Percentiles rank a stretch among this genome's conserved stretches.
Evolutionary conservation across 2,797 vertebrate species (phyloP).

Genomic region (Lepidocolaptes lacrymiger): DNA sequence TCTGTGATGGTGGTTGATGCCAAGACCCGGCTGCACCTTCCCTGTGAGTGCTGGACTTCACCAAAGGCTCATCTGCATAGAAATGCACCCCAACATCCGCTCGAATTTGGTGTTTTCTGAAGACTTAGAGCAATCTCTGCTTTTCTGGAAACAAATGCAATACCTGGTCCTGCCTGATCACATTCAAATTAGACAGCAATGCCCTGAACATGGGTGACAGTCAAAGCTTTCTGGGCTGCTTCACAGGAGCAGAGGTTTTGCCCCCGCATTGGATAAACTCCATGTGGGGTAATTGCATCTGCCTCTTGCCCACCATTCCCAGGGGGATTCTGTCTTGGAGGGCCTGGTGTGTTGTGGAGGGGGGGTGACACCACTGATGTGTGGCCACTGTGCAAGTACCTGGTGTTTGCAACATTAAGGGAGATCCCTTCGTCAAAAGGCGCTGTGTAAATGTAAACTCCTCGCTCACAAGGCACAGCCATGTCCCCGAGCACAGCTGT

Average conservation of each 20-base stretch:
- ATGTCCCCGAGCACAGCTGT: not conserved
- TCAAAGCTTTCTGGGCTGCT: not conserved
- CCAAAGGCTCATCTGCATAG: not conserved
- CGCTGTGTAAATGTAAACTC: not conserved
- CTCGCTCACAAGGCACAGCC: rapidly evolving
- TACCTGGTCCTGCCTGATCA: not conserved
- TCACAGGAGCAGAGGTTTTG: not conserved
- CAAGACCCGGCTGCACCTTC: not conserved
- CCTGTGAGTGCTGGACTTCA: rapidly evolving
- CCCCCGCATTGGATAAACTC: rapidly evolving
- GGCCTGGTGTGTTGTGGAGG: rapidly evolving
- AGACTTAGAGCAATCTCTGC: not conserved
- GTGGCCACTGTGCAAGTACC: not conserved
- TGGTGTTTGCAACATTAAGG: not conserved
- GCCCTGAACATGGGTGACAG: not conserved
- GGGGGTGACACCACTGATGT: not conserved
- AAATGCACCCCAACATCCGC: rapidly evolving
- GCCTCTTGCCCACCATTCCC: not conserved
- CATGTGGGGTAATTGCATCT: not conserved
- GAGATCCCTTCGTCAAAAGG: not conserved
- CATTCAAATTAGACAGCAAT: not conserved
- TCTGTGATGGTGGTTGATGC: not conserved
- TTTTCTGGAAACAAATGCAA: not conserved
- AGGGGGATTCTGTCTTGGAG: rapidly evolving
- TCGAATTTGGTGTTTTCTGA: not conserved